Evolutionary conservation across 2,113 vertebrate genomes (phyloP), one percentile per base, ranked within the genome.

Genomic region (Callopanchax toddi): DNA sequence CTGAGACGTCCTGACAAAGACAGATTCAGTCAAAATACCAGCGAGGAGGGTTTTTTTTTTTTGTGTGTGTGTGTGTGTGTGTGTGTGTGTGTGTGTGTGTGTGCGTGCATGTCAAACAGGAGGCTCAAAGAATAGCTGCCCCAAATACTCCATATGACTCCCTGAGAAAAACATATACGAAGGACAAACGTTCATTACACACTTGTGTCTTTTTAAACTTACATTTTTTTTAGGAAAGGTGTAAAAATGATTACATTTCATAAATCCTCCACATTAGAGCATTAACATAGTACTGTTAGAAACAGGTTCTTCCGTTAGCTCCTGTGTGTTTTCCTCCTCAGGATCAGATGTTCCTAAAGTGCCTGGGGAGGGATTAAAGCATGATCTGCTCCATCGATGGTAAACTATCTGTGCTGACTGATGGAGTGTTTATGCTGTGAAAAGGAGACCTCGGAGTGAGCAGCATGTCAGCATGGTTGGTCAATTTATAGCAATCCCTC

Each of bases 401-500:
- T 29, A 67, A 80, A 67, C 71, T 48, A 70, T 81, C 77, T 60
- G 67, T 54, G 80, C 62, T 83, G 77, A 82, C 79, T 79, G 81
- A 86, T 58, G 2, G 74, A 74, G 67, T 57, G 36, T 76, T 84
- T 78, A 74, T 42, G 67, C 82, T 67, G 79, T 64, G 68, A 88
- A 86, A 84, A 75, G 60, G 43, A 71, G 68, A 76, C 67, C 67
- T 78, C 71, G 80, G 76, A 81, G 77, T 79, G 78, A 77, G 61
- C 73, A 74, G 68, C 65, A 61, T 81, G 84, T 90, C 81, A 87
- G 65, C 82, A 56, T 77, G 66, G 78, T 21, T 18, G 67, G 56
- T 64, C 74, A 78, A 87, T 89, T 87, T 84, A 85, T 79, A 85
- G 83, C 83, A 40, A 55, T 55, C 58, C 48, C 50, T 72, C 67